Percentiles rank a stretch among this genome's conserved stretches.
phyloP scores from a whole-genome alignment of 2,888 invertebrate species.

The Thera britannica region DNA sequence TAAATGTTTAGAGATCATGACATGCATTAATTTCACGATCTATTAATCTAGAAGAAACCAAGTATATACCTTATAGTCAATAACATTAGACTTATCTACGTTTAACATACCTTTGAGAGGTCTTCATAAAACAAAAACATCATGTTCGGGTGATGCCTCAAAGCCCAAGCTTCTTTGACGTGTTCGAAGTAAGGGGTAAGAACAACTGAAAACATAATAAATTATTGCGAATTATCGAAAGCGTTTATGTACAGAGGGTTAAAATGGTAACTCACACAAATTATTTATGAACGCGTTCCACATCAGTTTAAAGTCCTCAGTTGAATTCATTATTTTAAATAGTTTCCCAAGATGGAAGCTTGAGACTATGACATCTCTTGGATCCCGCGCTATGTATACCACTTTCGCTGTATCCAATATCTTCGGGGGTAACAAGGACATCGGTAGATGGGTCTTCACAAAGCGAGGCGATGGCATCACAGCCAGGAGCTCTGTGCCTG shows the following conservation, averaged over 20 bases:
- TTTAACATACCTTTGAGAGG: conserved; percentile 58
- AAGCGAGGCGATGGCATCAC: conserved; percentile 58
- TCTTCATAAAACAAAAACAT: conserved; percentile 91
- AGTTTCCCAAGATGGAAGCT: conserved; percentile 87
- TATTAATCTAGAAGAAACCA: no score
- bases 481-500: conserved; percentile 32
- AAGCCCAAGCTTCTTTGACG: conserved; percentile 88
- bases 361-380: conserved; percentile 92
- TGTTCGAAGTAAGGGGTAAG: conserved; percentile 90
- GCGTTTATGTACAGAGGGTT: no score
- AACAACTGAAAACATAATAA: no score
- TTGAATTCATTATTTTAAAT: conserved; percentile 80
- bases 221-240: no score
- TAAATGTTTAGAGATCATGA: no score
- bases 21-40: no score
- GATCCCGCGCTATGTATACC: conserved; percentile 91
- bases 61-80: no score
- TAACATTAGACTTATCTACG: no score
- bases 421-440: conserved; percentile 86
- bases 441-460: conserved; percentile 86
- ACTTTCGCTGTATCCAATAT: conserved; percentile 81
- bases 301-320: conserved; percentile 84
- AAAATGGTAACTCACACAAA: conserved; percentile 75
- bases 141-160: conserved; percentile 86
- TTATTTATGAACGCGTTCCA: conserved; percentile 86